Percentiles rank a stretch among this genome's conserved stretches.
These are phyloP conservation scores for Hemibagrus guttatus DNA, from an alignment of 2,797 vertebrate genomes.

Conservation along the genomic window DNA sequence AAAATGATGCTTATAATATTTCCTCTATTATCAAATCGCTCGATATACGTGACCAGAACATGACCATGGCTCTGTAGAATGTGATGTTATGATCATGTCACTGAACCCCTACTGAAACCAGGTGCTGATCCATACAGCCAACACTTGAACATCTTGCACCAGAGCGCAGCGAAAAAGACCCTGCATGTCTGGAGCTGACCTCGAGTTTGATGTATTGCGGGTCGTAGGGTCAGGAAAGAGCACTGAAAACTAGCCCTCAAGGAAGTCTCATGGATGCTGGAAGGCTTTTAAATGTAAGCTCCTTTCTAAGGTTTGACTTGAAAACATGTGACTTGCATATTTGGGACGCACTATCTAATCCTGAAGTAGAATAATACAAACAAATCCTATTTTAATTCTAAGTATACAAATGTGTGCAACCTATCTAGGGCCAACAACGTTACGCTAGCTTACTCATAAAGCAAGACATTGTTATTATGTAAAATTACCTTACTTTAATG, in stretches of 20 bases:
- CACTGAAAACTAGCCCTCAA: constrained; percentile 60
- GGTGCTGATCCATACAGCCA: constrained; percentile 24
- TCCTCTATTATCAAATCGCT: neutral
- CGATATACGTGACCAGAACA: neutral
- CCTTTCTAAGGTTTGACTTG: constrained; percentile 26
- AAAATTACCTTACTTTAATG: neutral
- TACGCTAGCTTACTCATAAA: neutral
- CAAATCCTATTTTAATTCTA: neutral
- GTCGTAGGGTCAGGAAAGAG: constrained; percentile 63
- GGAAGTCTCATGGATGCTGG: constrained; percentile 44
- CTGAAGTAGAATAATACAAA: neutral
- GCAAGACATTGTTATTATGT: neutral
- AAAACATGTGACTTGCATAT: constrained; percentile 14
- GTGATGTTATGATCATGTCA: constrained; percentile 12
- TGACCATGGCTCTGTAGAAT: constrained; percentile 5
- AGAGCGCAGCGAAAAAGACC: constrained; percentile 44
- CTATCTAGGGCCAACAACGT: neutral
- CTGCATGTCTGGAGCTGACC: constrained; percentile 64
- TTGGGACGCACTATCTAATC: neutral
- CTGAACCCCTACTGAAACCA: constrained; percentile 29
- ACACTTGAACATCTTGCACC: constrained; percentile 41
- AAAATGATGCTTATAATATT: neutral
- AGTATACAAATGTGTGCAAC: neutral
- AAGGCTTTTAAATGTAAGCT: constrained; percentile 27
- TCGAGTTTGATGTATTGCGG: constrained; percentile 66